Base-by-base conservation (phyloP, 2,888 invertebrate genomes). In the Tachina lurida region DNA sequence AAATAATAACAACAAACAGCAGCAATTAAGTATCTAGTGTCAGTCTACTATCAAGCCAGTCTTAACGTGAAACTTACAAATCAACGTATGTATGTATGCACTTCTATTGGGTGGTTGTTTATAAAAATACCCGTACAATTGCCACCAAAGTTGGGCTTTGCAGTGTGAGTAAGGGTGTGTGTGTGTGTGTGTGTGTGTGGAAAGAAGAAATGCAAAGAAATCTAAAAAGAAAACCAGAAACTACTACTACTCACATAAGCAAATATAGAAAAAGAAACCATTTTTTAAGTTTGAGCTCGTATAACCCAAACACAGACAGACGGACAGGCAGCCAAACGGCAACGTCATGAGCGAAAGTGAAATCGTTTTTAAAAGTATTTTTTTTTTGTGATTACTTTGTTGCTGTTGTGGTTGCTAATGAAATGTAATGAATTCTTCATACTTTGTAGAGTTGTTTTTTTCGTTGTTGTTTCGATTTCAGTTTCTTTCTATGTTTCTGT, bases 301-400 rank as follows among this genome's bases (percentile, higher is more conserved):
- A 73, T 62, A 78, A 54, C 56, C 71, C 65, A 76, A 71, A 52
- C 62, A 31, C 60, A 54, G 17, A 70, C 68, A 67, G 10, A 78
- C 43, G 49, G 12, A 43, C 63, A 65, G 15, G 62, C 63, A 31
- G 58, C 47, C 60, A n/a, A 12, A 60, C 54, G n/a, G 54, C 79
- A 88, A 89, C 90, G 89, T 91, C 91, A 91, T 90, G 89, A 91
- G 91, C 91, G 91, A 91, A 91, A 91, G 91, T 91, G 91, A 91
- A 91, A 91, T 91, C 91, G 90, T 90, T 90, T 76, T 71, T 17
- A 70, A 12, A 8, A 68, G 60, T 71, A 45, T 75, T 62, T 58
- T 45, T 62, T 63, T 63, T 47, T 15, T 58, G 41, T 54, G 68
- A 49, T 70, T 56, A 58, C 65, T 65, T 80, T 84, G 70, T 75